Conservation (phyloP, 1,140 invertebrate species). For the Coelopa frigida region DNA sequence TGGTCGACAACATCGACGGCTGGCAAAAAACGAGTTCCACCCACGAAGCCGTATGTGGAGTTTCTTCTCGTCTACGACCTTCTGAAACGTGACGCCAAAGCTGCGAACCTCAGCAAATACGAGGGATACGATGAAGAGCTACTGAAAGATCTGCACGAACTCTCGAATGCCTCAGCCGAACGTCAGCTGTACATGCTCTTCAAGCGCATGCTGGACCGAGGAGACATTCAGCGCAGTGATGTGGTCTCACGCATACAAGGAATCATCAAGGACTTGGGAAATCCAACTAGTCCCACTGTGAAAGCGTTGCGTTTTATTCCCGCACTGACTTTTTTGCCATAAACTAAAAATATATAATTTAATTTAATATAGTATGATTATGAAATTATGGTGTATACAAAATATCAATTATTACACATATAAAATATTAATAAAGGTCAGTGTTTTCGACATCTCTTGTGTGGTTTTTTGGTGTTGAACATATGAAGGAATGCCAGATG, state of each 20-base stretch:
- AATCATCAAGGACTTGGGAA: slow-evolving; percentile 37
- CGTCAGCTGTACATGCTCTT: slow-evolving; percentile 36
- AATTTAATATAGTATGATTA: too few species aligned
- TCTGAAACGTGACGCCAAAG: slow-evolving; percentile 42
- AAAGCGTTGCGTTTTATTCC: slow-evolving; percentile 34
- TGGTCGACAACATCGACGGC: slow-evolving; percentile 38
- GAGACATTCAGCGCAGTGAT: slow-evolving; percentile 38
- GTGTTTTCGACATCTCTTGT: too few species aligned
- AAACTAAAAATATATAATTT: too few species aligned
- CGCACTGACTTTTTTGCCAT: slow-evolving; percentile 39
- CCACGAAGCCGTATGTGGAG: slow-evolving; percentile 42
- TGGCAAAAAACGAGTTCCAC: slow-evolving; percentile 41
- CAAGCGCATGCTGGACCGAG: slow-evolving; percentile 33
- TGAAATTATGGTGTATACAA: too few species aligned
- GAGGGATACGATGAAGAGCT: slow-evolving; percentile 38
- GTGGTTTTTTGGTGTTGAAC: too few species aligned
- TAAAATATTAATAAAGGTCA: too few species aligned
- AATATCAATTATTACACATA: too few species aligned
- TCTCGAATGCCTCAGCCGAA: slow-evolving; percentile 30
- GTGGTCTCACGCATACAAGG: slow-evolving; percentile 35
- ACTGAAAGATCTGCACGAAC: slow-evolving; percentile 27
- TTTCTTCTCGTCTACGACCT: slow-evolving; percentile 42
- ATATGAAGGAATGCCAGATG: too few species aligned
- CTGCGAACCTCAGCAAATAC: slow-evolving; percentile 39
- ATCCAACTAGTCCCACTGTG: slow-evolving; percentile 34